Evolutionary conservation across 2,888 invertebrate genomes (phyloP).

Genomic region (Branchellion lobata): DNA sequence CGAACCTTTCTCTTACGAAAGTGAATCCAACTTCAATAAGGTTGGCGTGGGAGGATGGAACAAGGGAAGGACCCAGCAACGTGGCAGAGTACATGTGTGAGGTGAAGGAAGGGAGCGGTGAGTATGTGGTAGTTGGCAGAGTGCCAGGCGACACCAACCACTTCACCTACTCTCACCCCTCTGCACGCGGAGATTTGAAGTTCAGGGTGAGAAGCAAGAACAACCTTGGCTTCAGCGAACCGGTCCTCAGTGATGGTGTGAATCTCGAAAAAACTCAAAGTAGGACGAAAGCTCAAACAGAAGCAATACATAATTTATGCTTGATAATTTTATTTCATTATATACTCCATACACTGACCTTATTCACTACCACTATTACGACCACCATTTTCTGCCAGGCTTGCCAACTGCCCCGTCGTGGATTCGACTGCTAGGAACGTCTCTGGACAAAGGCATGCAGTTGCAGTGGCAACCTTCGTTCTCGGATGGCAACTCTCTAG

Average conservation of each 20-base stretch:
- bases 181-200: background rate
- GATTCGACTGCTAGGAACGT: background rate
- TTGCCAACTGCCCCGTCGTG: slow-evolving; percentile 23
- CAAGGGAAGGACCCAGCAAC: background rate
- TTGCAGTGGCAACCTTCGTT: slow-evolving; percentile 82
- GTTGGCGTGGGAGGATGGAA: slow-evolving; percentile 5
- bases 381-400: background rate
- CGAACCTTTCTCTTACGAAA: background rate
- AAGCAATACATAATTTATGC: background rate
- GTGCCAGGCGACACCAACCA: background rate
- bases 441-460: slow-evolving; percentile 68
- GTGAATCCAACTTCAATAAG: background rate
- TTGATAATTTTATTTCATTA: background rate
- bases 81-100: slow-evolving; percentile 7
- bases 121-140: slow-evolving; percentile 32
- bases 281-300: background rate
- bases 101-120: slow-evolving; percentile 14
- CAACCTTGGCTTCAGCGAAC: background rate
- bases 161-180: background rate
- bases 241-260: background rate
- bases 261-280: background rate
- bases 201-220: slow-evolving; percentile 22
- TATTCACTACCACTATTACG: background rate
- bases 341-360: background rate
- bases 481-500: slow-evolving; percentile 79